Base-by-base conservation (phyloP, 2,888 invertebrate species). In the Cephalotes varians region DNA sequence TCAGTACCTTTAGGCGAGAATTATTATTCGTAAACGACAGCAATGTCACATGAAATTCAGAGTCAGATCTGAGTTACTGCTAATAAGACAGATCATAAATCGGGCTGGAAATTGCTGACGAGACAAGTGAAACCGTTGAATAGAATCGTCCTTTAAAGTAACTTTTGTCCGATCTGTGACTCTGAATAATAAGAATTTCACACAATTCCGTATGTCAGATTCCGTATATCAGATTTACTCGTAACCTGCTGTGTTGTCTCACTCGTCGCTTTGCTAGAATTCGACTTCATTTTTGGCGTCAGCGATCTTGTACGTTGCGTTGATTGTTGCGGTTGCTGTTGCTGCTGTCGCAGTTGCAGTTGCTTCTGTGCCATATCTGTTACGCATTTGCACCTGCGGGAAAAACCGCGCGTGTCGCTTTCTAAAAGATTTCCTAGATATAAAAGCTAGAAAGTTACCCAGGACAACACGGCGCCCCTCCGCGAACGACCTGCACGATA, bases 401-500 rank as follows among this genome's bases (percentile, higher is more conserved):
- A 72, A 0, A 6, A n/a, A 12, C 65, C 1, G 10, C 12, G 2
- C 40, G 21, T 12, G 2, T 64, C 18, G 51, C 10, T 12, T 31
- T 25, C 18, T 37, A 25, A 10, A 7, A 49, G 6, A 40, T 34
- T 28, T 60, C 1, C 12, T 7, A 15, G 18, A 25, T 18, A 44
- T 15, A 62, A 34, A 2, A 49, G 1, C 1, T 31, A 62, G 5
- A 12, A 25, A 34, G 12, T 56, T 88, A 93, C 93, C 89, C 88
- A 76, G 90, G 77, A 65, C 92, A 91, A 81, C 92, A 92, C 7
- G 92, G 86, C 62, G 60, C 82, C 51, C 84, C 86, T 34, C 89
- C 88, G 60, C 87, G 89, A 56, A 93, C 71, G 37, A 93, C 87
- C n/a, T 91, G 89, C 18, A 92, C 77, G 28, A 91, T 80, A 1